Evolutionary conservation across 2,797 vertebrate species (phyloP), one percentile per base, ranked within the genome.

Genomic region (Ispidina lecontei): DNA sequence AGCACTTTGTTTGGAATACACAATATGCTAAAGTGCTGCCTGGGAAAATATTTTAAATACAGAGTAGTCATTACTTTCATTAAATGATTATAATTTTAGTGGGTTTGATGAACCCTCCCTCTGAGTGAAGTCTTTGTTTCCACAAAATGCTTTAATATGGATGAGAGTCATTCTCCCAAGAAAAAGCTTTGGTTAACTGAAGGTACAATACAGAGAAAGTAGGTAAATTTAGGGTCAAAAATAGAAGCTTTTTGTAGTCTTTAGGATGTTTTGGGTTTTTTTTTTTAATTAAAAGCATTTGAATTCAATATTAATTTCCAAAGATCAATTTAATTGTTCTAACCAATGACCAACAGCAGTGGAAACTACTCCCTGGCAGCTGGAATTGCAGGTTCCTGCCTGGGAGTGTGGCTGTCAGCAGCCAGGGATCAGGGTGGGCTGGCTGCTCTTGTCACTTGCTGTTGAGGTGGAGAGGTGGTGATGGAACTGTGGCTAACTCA

Each of bases 51-150:
- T 91, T 94, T 95, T 90, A 95, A 94, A 94, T 94, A 89, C 74
- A 89, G 90, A 93, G 86, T 91, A 96, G 80, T 95, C 88, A 93
- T 91, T 95, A 91, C 70, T 85, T 89, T 72, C 91, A 95, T 91
- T 94, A 96, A 96, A 95, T 91, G 37, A 95, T 95, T 93, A 87
- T 90, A 74, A 94, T 92, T 95, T 94, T 88, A 89, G 89, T 78
- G 69, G 41, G 33, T 90, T 75, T 91, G 91, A 78, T 90, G 85
- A 91, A 76, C 89, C 85, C 85, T 92, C 70, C 70, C 68, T 74
- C 64, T 84, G 60, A 94, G 79, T 35, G 80, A 91, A 93, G 85
- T 64, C 94, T 95, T 96, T 94, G 89, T 94, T 93, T 96, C 75
- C 64, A 21, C 49, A 51, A 58, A 91, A 70, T 67, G 60, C 56